Conservation (phyloP, 2,113 vertebrate species). For the Hydrochoerus hydrochaeris region DNA sequence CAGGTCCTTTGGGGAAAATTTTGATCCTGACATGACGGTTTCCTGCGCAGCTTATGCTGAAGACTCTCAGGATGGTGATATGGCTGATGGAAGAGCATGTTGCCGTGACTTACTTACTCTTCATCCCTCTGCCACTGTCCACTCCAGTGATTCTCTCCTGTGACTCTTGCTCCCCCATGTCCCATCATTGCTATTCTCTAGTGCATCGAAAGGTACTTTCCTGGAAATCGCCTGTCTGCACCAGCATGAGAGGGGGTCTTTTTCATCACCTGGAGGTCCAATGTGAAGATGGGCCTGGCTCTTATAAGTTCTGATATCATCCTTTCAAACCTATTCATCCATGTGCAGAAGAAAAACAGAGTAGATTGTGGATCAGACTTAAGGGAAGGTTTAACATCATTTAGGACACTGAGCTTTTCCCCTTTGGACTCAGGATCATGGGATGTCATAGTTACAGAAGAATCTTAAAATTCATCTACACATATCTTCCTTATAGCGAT, state of each 20-base stretch:
- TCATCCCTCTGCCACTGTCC: not conserved
- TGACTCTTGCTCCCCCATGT: not conserved
- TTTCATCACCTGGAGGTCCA: not conserved
- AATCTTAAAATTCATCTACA: not conserved
- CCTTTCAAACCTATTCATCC: not conserved
- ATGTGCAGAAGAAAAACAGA: not conserved
- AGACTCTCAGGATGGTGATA: not conserved
- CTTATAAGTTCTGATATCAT: not conserved
- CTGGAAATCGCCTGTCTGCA: not conserved
- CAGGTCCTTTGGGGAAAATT: not conserved
- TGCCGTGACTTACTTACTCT: constrained; percentile 40
- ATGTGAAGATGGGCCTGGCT: not conserved
- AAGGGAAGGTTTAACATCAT: not conserved
- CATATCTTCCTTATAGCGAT: not conserved
- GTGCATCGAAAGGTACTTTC: not conserved
- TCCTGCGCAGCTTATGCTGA: not conserved
- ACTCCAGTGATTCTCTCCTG: not conserved
- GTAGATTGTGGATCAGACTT: not conserved
- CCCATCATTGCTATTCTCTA: not conserved
- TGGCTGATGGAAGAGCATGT: not conserved
- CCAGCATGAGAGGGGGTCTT: not conserved
- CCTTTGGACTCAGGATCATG: not conserved
- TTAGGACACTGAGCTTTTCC: not conserved
- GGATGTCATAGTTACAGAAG: not conserved
- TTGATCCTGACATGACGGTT: not conserved